These are phyloP conservation scores for Podarcis muralis DNA, from an alignment of 2,113 vertebrate genomes.

Conservation along the genomic window DNA sequence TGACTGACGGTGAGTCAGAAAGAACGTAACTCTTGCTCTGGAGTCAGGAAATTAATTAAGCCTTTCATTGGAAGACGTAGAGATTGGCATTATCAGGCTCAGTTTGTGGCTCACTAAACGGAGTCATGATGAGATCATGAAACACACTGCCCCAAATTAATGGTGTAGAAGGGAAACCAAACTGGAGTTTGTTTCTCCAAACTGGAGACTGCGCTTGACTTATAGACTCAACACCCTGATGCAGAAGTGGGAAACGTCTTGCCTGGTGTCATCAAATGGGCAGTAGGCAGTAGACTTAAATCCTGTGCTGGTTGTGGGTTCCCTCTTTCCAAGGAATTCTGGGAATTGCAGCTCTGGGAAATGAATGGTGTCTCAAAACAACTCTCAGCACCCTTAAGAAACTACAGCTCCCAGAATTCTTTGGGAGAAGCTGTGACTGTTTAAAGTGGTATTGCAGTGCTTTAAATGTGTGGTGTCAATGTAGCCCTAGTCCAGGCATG, in stretches of 20 bases:
- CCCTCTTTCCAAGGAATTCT: too few relatives aligned
- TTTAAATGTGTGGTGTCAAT: too few relatives aligned
- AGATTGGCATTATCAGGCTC: neutral
- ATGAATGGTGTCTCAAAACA: too few relatives aligned
- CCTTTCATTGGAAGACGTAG: neutral
- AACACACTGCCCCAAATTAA: neutral
- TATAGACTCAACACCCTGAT: neutral
- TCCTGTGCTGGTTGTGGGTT: too few relatives aligned
- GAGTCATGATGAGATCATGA: neutral
- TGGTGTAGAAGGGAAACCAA: neutral
- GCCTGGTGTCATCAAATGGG: too few relatives aligned
- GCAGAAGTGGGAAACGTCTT: neutral
- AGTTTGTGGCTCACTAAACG: neutral
- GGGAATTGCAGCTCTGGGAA: too few relatives aligned
- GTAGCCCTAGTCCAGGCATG: too few relatives aligned
- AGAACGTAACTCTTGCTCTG: neutral
- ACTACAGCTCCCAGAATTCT: too few relatives aligned
- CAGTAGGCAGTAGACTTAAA: too few relatives aligned
- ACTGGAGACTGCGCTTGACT: neutral
- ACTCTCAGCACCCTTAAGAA: too few relatives aligned
- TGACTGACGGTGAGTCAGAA: neutral
- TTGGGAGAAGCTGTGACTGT: too few relatives aligned
- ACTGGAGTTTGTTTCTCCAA: neutral
- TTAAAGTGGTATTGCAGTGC: too few relatives aligned
- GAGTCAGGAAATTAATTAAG: neutral